phyloP scores from a whole-genome alignment of 2,888 invertebrate genomes.

The Torymus auratus region DNA sequence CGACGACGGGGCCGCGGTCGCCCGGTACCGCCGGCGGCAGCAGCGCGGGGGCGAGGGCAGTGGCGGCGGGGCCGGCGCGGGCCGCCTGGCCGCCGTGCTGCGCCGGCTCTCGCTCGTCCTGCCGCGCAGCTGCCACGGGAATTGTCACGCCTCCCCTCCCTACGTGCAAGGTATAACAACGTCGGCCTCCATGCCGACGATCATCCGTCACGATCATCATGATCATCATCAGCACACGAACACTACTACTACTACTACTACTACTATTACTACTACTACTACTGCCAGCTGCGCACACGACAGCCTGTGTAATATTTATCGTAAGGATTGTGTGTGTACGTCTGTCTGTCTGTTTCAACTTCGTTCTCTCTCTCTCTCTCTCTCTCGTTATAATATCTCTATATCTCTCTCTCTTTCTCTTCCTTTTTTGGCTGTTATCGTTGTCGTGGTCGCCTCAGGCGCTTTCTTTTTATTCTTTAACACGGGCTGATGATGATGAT shows the following conservation, averaged over 20 bases:
- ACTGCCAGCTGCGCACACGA: not conserved
- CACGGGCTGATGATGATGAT: too few relatives aligned
- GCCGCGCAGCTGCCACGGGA: slow-evolving; percentile 57
- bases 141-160: slow-evolving; percentile 57
- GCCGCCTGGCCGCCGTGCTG: slow-evolving; percentile 54
- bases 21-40: slow-evolving; percentile 73
- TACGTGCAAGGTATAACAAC: slow-evolving; percentile 55
- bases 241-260: not conserved
- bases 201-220: not conserved
- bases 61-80: not conserved
- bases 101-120: slow-evolving; percentile 57
- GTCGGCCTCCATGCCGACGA: slow-evolving; percentile 13
- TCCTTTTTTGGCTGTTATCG: too few relatives aligned
- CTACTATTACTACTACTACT: not conserved
- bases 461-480: too few relatives aligned
- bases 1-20: slow-evolving; percentile 74
- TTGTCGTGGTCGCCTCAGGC: too few relatives aligned
- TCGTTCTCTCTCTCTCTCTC: slow-evolving; percentile 18
- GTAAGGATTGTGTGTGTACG: slow-evolving; percentile 7
- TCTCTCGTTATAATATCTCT: not conserved
- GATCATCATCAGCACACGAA: not conserved
- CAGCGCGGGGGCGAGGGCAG: slow-evolving; percentile 76
- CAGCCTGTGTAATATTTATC: not conserved
- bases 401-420: too few relatives aligned
- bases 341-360: slow-evolving; percentile 23